phyloP scores from a whole-genome alignment of 2,113 vertebrate species.

The Poicephalus meyeri region DNA sequence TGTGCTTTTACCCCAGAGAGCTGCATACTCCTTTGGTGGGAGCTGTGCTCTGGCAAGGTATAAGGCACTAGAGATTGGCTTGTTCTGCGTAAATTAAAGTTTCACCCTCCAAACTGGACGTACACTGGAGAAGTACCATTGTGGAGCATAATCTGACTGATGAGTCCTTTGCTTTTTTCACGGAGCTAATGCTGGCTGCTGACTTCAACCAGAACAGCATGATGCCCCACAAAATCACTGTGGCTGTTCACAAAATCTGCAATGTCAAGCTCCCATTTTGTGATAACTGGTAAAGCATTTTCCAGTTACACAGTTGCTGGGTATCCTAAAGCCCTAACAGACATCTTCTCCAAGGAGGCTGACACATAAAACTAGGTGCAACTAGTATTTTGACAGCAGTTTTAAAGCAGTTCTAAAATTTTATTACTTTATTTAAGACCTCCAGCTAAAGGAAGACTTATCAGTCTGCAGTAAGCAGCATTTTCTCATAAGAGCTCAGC shows the following conservation, averaged over 20 bases:
- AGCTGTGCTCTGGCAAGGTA: neutral
- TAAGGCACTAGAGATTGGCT: neutral
- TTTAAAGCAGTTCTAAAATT: neutral
- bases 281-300: neutral
- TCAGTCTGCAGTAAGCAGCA: neutral
- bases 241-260: neutral
- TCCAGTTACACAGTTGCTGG: neutral
- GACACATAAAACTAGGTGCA: neutral
- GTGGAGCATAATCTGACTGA: neutral
- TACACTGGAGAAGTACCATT: neutral
- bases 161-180: neutral
- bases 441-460: constrained; percentile 16
- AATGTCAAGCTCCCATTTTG: neutral
- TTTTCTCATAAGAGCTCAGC: constrained; percentile 21
- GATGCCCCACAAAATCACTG: neutral
- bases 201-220: neutral
- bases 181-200: neutral
- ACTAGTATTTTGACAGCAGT: neutral
- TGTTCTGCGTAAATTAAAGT: neutral
- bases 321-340: neutral
- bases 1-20: neutral
- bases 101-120: neutral
- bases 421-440: constrained; percentile 14
- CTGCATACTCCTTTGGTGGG: neutral
- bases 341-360: neutral